phyloP scores from a whole-genome alignment of 1,140 invertebrate species.

The Phthorimaea operculella region DNA sequence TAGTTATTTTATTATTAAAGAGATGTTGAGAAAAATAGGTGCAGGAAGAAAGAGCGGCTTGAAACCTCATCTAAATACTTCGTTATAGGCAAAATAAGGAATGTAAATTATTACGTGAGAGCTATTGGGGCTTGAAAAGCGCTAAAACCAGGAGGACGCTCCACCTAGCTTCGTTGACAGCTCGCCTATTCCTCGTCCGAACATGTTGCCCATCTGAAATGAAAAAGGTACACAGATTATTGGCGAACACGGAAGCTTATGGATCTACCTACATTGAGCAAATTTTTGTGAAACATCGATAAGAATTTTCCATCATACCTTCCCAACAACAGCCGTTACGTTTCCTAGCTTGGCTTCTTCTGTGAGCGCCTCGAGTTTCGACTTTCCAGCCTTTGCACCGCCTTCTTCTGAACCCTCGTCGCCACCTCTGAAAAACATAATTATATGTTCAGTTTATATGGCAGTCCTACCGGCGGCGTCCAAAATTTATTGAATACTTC shows the following conservation, averaged over 20 bases:
- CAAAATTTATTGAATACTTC: too few species aligned
- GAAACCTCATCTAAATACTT: slow-evolving; percentile 28
- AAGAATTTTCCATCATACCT: slow-evolving; percentile 30
- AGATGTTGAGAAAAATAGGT: slow-evolving; percentile 7
- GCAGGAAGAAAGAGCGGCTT: slow-evolving; percentile 27
- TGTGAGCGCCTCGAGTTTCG: slow-evolving; percentile 60
- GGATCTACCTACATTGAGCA: too few species aligned
- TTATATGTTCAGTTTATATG: too few species aligned
- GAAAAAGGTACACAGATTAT: slow-evolving; percentile 6
- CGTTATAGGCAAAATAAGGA: slow-evolving; percentile 27
- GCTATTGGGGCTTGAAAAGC: slow-evolving; percentile 14
- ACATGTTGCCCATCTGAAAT: slow-evolving; percentile 78
- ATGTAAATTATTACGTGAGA: slow-evolving; percentile 17
- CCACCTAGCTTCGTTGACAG: slow-evolving; percentile 83
- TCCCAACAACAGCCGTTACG: slow-evolving; percentile 63
- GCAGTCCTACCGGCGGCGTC: too few species aligned
- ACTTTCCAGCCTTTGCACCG: slow-evolving; percentile 48
- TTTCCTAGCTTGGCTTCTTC: slow-evolving; percentile 65
- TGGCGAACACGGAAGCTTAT: too few species aligned
- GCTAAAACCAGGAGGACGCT: slow-evolving; percentile 74
- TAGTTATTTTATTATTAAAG: background rate
- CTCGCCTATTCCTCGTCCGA: slow-evolving; percentile 85
- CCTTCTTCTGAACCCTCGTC: slow-evolving; percentile 62
- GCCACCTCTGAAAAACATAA: slow-evolving; percentile 31
- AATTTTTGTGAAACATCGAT: too few species aligned